Evolutionary conservation across 2,888 invertebrate genomes (phyloP).

Genomic region (Cheilosia scutellata): DNA sequence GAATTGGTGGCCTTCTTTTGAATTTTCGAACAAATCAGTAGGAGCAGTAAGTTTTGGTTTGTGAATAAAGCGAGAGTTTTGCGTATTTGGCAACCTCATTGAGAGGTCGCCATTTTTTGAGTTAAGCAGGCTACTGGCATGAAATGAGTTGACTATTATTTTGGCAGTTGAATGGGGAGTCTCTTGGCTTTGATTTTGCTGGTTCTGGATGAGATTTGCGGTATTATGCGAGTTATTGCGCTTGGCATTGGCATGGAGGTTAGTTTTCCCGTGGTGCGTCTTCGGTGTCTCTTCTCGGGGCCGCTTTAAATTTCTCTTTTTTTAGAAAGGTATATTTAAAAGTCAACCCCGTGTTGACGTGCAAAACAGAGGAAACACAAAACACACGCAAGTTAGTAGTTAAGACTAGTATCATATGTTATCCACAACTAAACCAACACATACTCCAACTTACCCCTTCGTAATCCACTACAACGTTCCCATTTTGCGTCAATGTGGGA

Average conservation of each 20-base stretch:
- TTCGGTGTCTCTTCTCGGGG: conserved; percentile 80
- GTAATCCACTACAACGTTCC: conserved; percentile 2
- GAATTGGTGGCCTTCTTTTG: conserved; percentile 26
- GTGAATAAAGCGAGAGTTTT: conserved; percentile 46
- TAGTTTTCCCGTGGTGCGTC: conserved; percentile 70
- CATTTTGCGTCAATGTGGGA: background rate
- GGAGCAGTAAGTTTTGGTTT: conserved; percentile 48
- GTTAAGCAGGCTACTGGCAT: conserved; percentile 82
- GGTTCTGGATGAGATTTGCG: conserved; percentile 42
- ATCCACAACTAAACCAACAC: conserved; percentile 2
- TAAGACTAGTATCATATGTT: conserved; percentile 13
- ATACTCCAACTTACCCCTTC: conserved; percentile 57
- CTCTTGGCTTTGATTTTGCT: conserved; percentile 45
- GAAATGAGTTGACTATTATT: conserved; percentile 83
- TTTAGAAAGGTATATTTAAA: conserved; percentile 53
- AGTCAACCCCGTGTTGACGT: conserved; percentile 42
- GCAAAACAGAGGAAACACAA: conserved; percentile 42
- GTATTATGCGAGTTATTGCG: conserved; percentile 63
- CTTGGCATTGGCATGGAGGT: conserved; percentile 67
- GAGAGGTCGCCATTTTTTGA: conserved; percentile 64
- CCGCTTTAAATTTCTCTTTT: conserved; percentile 79
- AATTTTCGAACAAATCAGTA: conserved; percentile 12
- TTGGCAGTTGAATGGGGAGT: conserved; percentile 77
- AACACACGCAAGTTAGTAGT: conserved; percentile 51
- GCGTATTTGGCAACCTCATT: conserved; percentile 34